Evolutionary conservation across 2,888 invertebrate species (phyloP), one percentile per base, ranked within the genome.

Genomic region (Lapara coniferarum): DNA sequence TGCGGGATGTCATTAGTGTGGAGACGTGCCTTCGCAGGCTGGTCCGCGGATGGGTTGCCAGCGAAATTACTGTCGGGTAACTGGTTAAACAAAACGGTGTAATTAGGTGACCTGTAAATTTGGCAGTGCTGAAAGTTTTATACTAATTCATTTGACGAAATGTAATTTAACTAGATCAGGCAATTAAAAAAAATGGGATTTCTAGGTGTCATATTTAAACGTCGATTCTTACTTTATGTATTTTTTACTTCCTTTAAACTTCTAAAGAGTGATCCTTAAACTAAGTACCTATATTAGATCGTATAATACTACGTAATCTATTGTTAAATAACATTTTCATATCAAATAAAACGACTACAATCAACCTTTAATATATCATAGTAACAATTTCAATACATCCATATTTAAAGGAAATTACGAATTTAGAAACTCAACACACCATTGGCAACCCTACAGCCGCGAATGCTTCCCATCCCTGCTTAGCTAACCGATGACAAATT

Each of bases 401-500:
- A 37, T 37, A 37, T 67, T 30, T 44, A 16, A 56, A 67, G 30
- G 37, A 58, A 68, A n/a, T 52, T 14, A 52, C 14, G 53, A 46
- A 49, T 55, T 7, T 55, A 8, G n/a, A 44, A 55, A 30, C 13
- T 51, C 51, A 8, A 52, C 37, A 25, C 25, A 25, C 25, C 25
- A 51, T 51, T 66, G 55, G 67, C 70, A 70, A 70, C 67, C 53
- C 66, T 53, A 55, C 49, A 57, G 63, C 67, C 67, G 71, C 70
- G 70, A 68, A 68, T 66, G 66, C 67, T 49, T 59, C 70, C 67
- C 70, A 55, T 63, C 85, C 84, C 86, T 88, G 87, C 89, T 89
- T 89, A 90, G 90, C 89, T 89, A 91, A 89, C 92, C 90, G 91
- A 92, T 93, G 93, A 92, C 91, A 93, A 93, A 93, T 93, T 93